Base-by-base conservation (phyloP, 2,888 invertebrate species). In the Villa cingulata region DNA sequence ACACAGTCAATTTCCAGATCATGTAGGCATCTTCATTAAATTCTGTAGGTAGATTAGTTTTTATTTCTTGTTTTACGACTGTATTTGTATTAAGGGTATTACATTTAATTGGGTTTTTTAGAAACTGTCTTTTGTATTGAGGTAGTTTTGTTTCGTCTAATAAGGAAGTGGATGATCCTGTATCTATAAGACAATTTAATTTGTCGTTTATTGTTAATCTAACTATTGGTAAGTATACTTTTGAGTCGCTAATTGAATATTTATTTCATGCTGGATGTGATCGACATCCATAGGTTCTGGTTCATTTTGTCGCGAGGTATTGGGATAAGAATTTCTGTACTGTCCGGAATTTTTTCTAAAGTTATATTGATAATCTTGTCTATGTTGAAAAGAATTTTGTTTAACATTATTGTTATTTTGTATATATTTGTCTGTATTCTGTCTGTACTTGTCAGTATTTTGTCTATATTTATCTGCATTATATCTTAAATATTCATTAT, bases 171-270 rank as follows among this genome's bases (percentile, higher is more conserved):
- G 48, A 48, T 18, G 54, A 51, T 17, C 51, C 49, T 37, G 51
- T 51, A 38, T 53, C 52, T 19, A 51, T 42, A 41, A 50, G 37
- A 37, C 47, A 51, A 32, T 36, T 46, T 12, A 48, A 19, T 41
- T 16, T 49, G 19, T 48, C 41, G n/a, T 43, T 46, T 41, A 52
- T 46, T 16, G 37, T 53, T 38, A 52, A 37, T 51, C 48, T 38
- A 17, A 53, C 41, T 49, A 52, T 50, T 23, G 51, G 49, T 54
- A 51, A 43, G 43, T 47, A 17, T 38, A 32, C 18, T 45, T 41
- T 40, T 32, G 40, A 38, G 43, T 49, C 18, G 9, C 27, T 39
- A 42, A 54, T 34, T 45, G 48, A 54, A 54, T 53, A 54, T 54
- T 53, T 48, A 47, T 44, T 38, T 51, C 45, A 43, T 45, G 19